These are phyloP conservation scores for Poeciliopsis occidentalis DNA, from an alignment of 2,113 vertebrate genomes.

Conservation along the genomic window DNA sequence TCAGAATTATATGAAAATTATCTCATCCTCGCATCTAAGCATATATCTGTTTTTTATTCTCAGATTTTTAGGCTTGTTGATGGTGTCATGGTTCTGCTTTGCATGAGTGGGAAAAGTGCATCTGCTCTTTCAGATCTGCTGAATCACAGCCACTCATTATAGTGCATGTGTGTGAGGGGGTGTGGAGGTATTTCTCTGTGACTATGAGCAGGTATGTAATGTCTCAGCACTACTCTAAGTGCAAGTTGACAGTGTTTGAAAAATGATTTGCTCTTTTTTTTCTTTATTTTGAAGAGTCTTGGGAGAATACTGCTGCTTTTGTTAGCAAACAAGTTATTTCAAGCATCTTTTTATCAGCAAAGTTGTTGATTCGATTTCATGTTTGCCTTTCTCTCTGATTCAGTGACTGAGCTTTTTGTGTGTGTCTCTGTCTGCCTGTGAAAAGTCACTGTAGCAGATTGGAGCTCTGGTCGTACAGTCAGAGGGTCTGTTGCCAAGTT, in stretches of 20 bases:
- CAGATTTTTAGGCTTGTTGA: not conserved
- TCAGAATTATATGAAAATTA: not conserved
- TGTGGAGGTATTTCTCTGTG: constrained; percentile 16
- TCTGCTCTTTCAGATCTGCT: constrained; percentile 67
- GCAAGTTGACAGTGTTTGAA: constrained; percentile 9
- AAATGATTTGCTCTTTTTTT: not conserved
- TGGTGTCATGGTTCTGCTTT: constrained; percentile 38
- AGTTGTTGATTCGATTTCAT: not conserved
- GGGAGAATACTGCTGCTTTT: not conserved
- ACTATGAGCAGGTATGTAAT: constrained; percentile 22
- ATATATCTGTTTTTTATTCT: constrained; percentile 2
- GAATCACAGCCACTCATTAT: constrained; percentile 65
- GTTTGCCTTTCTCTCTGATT: not conserved
- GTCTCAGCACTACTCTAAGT: not conserved
- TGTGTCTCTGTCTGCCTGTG: constrained; percentile 28
- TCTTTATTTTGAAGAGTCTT: not conserved
- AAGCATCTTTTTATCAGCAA: not conserved
- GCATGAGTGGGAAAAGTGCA: constrained; percentile 54
- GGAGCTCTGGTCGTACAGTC: constrained; percentile 40
- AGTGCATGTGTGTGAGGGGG: constrained; percentile 30
- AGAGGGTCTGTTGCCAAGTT: constrained; percentile 60
- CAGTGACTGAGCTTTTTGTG: not conserved
- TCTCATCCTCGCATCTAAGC: not conserved
- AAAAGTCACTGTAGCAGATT: constrained; percentile 44
- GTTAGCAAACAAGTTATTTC: constrained; percentile 3